Conservation (phyloP, 2,888 invertebrate genomes). For the Cataglyphis altisquamis region DNA sequence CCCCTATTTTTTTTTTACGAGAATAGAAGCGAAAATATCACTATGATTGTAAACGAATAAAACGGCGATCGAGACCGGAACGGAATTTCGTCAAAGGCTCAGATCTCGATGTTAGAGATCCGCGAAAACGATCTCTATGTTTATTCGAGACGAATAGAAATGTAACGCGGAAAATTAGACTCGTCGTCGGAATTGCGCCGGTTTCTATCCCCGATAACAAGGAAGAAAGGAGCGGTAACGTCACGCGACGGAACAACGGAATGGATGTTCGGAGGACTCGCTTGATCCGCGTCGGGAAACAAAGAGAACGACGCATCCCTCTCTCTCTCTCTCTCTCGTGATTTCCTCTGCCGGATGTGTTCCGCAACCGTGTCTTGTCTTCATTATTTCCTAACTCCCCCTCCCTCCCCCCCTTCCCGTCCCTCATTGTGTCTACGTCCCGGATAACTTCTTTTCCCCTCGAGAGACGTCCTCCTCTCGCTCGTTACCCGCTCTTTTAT, state of each 20-base stretch:
- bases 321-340: constrained; percentile 31
- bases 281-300: constrained; percentile 45
- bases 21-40: constrained; percentile 46
- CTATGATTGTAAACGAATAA: constrained; percentile 30
- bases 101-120: constrained; percentile 16
- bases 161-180: constrained; percentile 12
- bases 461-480: constrained; percentile 13
- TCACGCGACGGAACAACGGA: constrained; percentile 59
- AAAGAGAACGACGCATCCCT: constrained; percentile 55
- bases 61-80: constrained; percentile 14
- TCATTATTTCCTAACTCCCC: constrained; percentile 35
- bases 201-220: constrained; percentile 42
- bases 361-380: constrained; percentile 44
- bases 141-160: constrained; percentile 28
- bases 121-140: constrained; percentile 33
- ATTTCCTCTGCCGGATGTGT: constrained; percentile 42
- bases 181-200: constrained; percentile 16
- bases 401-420: background rate
- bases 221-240: constrained; percentile 53
- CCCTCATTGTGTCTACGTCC: background rate
- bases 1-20: constrained; percentile 14
- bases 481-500: constrained; percentile 41
- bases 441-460: background rate
- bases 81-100: constrained; percentile 18
- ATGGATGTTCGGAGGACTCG: constrained; percentile 56